phyloP scores from a whole-genome alignment of 92 coral and sea anemone genomes.

The Epizoanthus scotinus region DNA sequence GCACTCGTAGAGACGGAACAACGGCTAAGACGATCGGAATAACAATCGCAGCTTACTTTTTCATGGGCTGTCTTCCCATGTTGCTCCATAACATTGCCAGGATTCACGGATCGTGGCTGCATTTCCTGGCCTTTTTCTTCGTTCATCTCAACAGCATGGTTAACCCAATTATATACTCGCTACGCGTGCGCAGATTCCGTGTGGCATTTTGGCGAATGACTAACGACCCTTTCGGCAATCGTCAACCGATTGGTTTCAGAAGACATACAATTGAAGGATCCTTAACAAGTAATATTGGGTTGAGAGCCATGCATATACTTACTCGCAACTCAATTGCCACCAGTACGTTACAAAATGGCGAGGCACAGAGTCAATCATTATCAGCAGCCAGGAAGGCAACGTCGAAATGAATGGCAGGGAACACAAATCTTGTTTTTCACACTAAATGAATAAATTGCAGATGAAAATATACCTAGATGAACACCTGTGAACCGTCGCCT shows the following conservation, averaged over 20 bases:
- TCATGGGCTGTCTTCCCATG: slow-evolving; percentile 83
- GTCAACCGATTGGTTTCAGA: slow-evolving; percentile 3
- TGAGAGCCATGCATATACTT: too few species aligned
- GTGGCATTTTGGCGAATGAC: slow-evolving; percentile 45
- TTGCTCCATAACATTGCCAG: slow-evolving; percentile 69
- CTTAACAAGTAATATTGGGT: too few species aligned
- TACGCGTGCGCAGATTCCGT: slow-evolving; percentile 69
- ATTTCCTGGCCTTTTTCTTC: slow-evolving; percentile 76
- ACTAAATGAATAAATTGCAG: too few species aligned
- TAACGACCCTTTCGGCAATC: slow-evolving; percentile 57
- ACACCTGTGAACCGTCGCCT: too few species aligned
- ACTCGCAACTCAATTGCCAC: too few species aligned
- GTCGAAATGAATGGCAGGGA: too few species aligned
- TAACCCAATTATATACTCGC: slow-evolving; percentile 79
- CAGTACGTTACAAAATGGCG: too few species aligned
- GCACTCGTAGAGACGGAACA: slow-evolving; percentile 61
- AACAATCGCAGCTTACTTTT: slow-evolving; percentile 66
- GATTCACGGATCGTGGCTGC: slow-evolving; percentile 80
- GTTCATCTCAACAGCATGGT: slow-evolving; percentile 79
- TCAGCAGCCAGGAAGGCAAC: too few species aligned
- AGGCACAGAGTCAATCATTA: too few species aligned
- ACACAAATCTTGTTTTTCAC: too few species aligned
- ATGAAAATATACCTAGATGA: too few species aligned
- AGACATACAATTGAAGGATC: too few species aligned
- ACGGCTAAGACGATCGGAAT: slow-evolving; percentile 87